Conservation (phyloP, 1,140 invertebrate genomes). For the Holotrichia oblita region DNA sequence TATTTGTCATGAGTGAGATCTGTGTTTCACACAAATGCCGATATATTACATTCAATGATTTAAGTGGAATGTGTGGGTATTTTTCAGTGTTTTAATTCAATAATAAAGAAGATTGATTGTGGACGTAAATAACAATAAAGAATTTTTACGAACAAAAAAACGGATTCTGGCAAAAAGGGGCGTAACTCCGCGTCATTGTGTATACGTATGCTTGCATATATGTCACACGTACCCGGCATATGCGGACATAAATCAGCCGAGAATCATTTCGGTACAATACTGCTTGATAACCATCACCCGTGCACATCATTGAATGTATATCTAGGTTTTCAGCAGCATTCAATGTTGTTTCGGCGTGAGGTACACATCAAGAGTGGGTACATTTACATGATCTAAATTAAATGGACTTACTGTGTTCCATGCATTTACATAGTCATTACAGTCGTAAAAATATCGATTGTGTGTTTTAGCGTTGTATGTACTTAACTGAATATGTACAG, state of each 20-base stretch:
- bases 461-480: conserved; percentile 1
- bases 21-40: too few species aligned
- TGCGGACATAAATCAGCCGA: conserved; percentile 23
- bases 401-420: conserved; percentile 26
- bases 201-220: neutral
- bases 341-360: conserved; percentile 9
- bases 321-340: conserved; percentile 13
- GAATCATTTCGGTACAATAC: conserved; percentile 29
- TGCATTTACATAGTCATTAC: conserved; percentile 19
- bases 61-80: too few species aligned
- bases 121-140: conserved; percentile 30
- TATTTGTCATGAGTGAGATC: too few species aligned
- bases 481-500: conserved; percentile 3
- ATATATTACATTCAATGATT: too few species aligned
- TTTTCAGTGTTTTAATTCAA: conserved; percentile 13
- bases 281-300: conserved; percentile 15
- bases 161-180: neutral
- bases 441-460: conserved; percentile 15
- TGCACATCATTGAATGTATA: conserved; percentile 21
- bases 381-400: conserved; percentile 21
- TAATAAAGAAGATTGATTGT: conserved; percentile 26
- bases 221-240: neutral
- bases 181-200: neutral
- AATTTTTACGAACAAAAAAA: conserved; percentile 12
- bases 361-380: conserved; percentile 3